Base-by-base conservation (phyloP, 1,140 invertebrate genomes). In the Cherax quadricarinatus region DNA sequence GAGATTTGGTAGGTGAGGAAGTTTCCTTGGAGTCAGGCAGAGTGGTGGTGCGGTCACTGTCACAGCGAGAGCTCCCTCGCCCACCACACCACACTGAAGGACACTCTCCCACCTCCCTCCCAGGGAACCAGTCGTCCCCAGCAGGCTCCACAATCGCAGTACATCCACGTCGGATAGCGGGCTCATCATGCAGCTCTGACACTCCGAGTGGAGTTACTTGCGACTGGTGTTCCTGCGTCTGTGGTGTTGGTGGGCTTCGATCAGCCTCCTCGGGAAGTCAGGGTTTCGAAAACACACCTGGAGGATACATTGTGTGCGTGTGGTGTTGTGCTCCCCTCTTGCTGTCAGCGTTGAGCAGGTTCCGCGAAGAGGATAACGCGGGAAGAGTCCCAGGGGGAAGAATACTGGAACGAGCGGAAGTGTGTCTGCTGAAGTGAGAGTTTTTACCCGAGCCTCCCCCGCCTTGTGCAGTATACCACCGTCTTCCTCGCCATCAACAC, bases 271-370 rank as follows among this genome's bases (percentile, higher is more conserved):
- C 12, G 70, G 70, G 14, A 18, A 30, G 70, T 75, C 70, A 30
- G 70, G 24, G n/a, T 6, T 30, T n/a, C 24, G 70, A 9, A 9
- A 75, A 75, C 21, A 9, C 21, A 24, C 70, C 70, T 30, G n/a
- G 6, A 9, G 70, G 21, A 12, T 9, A 21, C 14, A 21, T 12
- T 16, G 62, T 18, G 62, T 10, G 70, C 30, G 24, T 75, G 70
- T 75, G n/a, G 70, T 75, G 70, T 75, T 75, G 70, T 30, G 62
- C 5, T 30, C 70, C 70, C 70, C 70, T 75, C 70, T 30, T 75
- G 70, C 70, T 75, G 70, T 4, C 70, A 6, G 7, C n/a, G n/a
- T 6, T 24, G n/a, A 75, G 24, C 70, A 75, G 70, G 70, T 75
- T 75, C 70, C 21, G 70, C 9, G 70, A 75, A 75, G n/a, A 41